A percentile compares a stretch with the other conserved stretches of the same genome.
phyloP scores from a whole-genome alignment of 1,140 invertebrate genomes.

The Reticulitermes speratus region DNA sequence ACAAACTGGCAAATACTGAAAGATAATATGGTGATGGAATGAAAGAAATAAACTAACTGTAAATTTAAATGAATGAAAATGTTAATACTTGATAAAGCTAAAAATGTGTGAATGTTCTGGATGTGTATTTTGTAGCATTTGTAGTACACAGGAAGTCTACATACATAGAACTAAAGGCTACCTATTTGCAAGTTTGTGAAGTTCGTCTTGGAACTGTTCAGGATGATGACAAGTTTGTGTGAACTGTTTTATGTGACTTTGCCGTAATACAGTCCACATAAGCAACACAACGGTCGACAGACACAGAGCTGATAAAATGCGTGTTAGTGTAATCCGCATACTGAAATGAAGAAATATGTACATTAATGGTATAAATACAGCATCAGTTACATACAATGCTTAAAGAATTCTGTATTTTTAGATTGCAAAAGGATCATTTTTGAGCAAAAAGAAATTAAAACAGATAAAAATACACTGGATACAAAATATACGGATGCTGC shows the following conservation, averaged over 20 bases:
- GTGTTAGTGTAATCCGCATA: conserved; percentile 23
- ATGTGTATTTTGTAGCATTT: no score
- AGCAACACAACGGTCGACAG: not conserved
- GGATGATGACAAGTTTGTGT: conserved; percentile 28
- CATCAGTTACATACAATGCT: not conserved
- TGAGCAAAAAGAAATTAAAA: not conserved
- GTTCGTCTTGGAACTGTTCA: conserved; percentile 21
- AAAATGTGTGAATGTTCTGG: no score
- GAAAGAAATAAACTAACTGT: no score
- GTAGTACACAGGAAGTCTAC: no score
- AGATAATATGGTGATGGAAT: no score
- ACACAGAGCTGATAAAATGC: conserved; percentile 9
- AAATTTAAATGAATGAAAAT: no score
- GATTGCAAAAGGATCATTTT: no score
- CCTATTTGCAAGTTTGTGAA: conserved; percentile 24
- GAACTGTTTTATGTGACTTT: conserved; percentile 8
- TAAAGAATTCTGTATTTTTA: not conserved
- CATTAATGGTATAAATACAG: not conserved
- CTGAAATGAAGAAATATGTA: not conserved
- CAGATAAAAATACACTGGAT: not conserved
- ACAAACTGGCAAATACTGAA: no score
- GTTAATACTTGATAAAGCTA: no score
- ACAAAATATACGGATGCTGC: not conserved
- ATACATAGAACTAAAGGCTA: not conserved
- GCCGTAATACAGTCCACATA: conserved; percentile 23